These are phyloP conservation scores for Electrophaes corylata DNA, from an alignment of 2,888 invertebrate species.

Conservation along the genomic window DNA sequence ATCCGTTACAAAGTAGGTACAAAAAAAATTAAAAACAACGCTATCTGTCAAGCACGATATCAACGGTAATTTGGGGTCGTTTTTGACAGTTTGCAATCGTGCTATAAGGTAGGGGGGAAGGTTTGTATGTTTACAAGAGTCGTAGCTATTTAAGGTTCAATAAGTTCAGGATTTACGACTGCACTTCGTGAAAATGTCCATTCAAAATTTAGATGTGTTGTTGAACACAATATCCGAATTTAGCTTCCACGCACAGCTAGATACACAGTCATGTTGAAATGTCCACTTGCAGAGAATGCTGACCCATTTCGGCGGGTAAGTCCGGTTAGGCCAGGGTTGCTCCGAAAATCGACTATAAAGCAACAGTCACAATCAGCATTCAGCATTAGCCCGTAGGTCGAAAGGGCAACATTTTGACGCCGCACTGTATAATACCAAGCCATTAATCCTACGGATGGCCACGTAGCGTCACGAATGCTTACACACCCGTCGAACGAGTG, in stretches of 20 bases:
- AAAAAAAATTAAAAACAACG: too few relatives aligned
- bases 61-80: too few relatives aligned
- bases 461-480: conserved; percentile 67
- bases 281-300: conserved; percentile 17
- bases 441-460: conserved; percentile 66
- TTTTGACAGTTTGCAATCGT: too few relatives aligned
- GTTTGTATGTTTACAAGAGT: background rate
- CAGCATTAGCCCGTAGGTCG: conserved; percentile 35
- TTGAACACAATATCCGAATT: conserved; percentile 7
- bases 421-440: conserved; percentile 64
- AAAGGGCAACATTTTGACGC: conserved; percentile 60
- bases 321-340: conserved; percentile 1
- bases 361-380: conserved; percentile 41
- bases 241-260: conserved; percentile 3
- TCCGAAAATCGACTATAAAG: conserved; percentile 30
- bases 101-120: too few relatives aligned
- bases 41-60: too few relatives aligned
- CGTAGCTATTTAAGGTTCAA: background rate
- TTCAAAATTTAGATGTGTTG: conserved; percentile 3
- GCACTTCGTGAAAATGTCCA: conserved; percentile 4
- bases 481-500: conserved; percentile 68
- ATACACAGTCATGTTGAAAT: conserved; percentile 11
- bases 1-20: too few relatives aligned
- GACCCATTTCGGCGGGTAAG: conserved; percentile 19
- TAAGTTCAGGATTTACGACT: background rate